Evolutionary conservation across 2,888 invertebrate genomes (phyloP), one percentile per base, ranked within the genome.

Genomic region (Xestia ashworthii): DNA sequence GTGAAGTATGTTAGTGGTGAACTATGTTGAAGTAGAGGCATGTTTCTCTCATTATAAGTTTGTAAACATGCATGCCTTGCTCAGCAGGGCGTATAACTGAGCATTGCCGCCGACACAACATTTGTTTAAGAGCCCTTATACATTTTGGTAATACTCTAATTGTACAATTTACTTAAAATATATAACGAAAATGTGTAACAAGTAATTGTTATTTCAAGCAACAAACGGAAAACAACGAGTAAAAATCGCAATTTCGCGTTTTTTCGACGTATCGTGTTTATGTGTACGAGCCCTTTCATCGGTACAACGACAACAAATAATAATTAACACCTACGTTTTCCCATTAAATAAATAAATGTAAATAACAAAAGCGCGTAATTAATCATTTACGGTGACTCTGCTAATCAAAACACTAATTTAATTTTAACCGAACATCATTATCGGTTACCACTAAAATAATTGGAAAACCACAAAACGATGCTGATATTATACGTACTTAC

Each of bases 351-450:
- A 75, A 83, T 71, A 55, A 60, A 62, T 83, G 80, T 83, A 6
- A 64, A 58, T 53, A 72, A 65, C 44, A 69, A 46, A 46, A 55
- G 66, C 83, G 58, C 25, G 46, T 78, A 77, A 83, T 83, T 77
- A 83, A 83, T 83, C 55, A 68, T 83, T 46, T 53, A 81, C 83
- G 74, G 77, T 22, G 16, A 16, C 32, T 6, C 16, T 19, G 65
- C 69, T 78, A 74, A 83, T 83, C 78, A 74, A 83, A 83, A 73
- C 75, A 62, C 32, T 78, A 81, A 83, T 75, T 83, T 75, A 67
- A 81, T 67, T 83, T 70, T 41, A 66, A 81, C 50, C 69, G 22
- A 71, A 78, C 67, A 71, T 60, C 19, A 75, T 83, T 81, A 81
- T 73, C 12, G 53, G 22, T 19, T 8, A 70, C 70, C 74, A 48